These are phyloP conservation scores for Drosophila miranda DNA, from an alignment of 1,140 invertebrate species.

Conservation along the genomic window DNA sequence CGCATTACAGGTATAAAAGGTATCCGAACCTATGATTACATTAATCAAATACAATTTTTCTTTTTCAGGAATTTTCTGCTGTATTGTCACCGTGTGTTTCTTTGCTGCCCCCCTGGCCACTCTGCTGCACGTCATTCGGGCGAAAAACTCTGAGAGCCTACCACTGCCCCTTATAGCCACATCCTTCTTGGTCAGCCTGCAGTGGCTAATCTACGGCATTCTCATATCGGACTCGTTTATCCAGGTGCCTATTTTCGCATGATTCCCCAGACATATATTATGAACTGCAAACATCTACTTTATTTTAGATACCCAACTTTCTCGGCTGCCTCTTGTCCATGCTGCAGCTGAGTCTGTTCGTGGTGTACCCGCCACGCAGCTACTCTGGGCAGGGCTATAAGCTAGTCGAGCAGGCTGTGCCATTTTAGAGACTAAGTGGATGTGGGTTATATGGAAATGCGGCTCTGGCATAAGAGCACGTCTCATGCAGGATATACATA, in stretches of 20 bases:
- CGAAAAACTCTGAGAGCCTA: constrained; percentile 89
- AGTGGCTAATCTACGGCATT: constrained; percentile 90
- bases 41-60: not conserved
- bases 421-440: constrained; percentile 53
- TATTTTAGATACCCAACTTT: constrained; percentile 88
- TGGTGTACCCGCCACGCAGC: constrained; percentile 86
- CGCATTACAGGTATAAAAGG: constrained; percentile 63
- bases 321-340: constrained; percentile 87
- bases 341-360: constrained; percentile 88
- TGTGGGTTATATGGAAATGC: constrained; percentile 11
- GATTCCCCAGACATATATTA: constrained; percentile 39
- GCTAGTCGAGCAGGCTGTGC: constrained; percentile 71
- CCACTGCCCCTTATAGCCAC: constrained; percentile 90
- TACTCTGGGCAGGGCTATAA: constrained; percentile 76
- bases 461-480: constrained; percentile 30
- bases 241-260: constrained; percentile 83
- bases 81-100: constrained; percentile 88
- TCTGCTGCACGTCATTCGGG: constrained; percentile 89
- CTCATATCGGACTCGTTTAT: constrained; percentile 88
- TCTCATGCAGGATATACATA: constrained; percentile 58
- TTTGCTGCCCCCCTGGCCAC: constrained; percentile 90
- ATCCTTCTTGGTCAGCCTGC: constrained; percentile 88
- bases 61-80: constrained; percentile 86
- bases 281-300: not conserved
- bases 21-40: not conserved